phyloP scores from a whole-genome alignment of 2,888 invertebrate genomes.

The Ophioninae sp. region DNA sequence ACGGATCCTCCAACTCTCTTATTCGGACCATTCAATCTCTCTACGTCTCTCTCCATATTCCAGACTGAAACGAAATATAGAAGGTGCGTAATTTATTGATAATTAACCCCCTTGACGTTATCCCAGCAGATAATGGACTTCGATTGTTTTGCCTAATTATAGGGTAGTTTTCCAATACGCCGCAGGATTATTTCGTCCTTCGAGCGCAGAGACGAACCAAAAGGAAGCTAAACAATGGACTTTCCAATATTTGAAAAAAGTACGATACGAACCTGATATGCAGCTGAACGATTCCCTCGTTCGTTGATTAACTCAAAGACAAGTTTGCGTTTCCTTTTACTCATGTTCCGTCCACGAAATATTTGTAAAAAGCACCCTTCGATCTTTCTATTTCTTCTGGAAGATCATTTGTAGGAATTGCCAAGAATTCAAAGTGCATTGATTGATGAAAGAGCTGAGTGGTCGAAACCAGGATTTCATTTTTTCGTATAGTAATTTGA shows the following conservation, averaged over 20 bases:
- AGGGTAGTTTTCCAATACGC: no score
- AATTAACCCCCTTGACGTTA: not conserved
- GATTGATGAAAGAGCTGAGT: not conserved
- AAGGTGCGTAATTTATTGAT: not conserved
- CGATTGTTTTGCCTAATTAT: no score
- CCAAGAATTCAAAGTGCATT: not conserved
- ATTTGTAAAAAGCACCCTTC: not conserved
- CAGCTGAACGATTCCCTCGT: not conserved
- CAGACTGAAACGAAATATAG: no score
- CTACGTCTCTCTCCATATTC: no score
- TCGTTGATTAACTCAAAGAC: not conserved
- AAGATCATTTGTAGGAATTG: not conserved
- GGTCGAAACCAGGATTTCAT: not conserved
- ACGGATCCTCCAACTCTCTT: not conserved
- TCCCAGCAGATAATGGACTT: no score
- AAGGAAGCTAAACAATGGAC: not conserved
- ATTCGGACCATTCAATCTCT: no score
- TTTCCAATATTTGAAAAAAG: not conserved
- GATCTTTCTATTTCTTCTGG: not conserved
- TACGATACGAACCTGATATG: not conserved
- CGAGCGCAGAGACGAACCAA: not conserved
- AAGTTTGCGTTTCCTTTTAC: not conserved
- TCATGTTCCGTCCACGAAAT: not conserved
- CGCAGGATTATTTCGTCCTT: not conserved
- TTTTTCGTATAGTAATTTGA: not conserved